Evolutionary conservation across 1,140 invertebrate species (phyloP).

Genomic region (Trypoxylus dichotomus): DNA sequence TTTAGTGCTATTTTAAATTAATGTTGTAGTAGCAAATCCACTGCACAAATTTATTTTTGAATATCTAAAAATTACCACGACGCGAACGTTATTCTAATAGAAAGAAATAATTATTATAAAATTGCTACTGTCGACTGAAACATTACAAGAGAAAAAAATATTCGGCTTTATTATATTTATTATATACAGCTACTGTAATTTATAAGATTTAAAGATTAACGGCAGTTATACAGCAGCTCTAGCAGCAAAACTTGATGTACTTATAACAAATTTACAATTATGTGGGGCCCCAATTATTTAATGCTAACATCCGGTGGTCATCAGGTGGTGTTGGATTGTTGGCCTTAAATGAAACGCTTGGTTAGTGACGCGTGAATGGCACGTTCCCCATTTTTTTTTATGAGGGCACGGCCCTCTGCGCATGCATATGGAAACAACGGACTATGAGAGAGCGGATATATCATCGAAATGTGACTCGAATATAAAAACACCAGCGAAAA

Average conservation of each 20-base stretch:
- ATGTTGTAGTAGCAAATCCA: too few species aligned
- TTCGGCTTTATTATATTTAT: too few species aligned
- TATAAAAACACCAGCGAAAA: neutral
- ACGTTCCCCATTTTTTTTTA: constrained; percentile 23
- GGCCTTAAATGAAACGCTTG: constrained; percentile 22
- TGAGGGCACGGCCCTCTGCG: neutral
- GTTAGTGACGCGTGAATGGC: constrained; percentile 20
- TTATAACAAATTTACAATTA: neutral
- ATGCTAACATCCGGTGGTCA: constrained; percentile 15
- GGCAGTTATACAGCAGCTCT: too few species aligned
- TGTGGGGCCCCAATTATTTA: constrained; percentile 8
- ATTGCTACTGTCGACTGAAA: too few species aligned
- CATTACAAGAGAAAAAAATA: too few species aligned
- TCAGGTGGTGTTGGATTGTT: constrained; percentile 14
- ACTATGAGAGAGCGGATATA: constrained; percentile 2
- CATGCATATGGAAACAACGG: neutral
- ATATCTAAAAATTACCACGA: too few species aligned
- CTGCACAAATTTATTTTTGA: too few species aligned
- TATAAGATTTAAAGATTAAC: too few species aligned
- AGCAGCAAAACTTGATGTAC: neutral
- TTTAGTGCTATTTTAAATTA: too few species aligned
- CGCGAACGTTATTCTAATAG: too few species aligned
- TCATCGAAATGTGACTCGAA: constrained; percentile 2
- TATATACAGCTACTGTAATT: too few species aligned
- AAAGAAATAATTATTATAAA: too few species aligned